Evolutionary conservation across 2,113 vertebrate genomes (phyloP), one percentile per base, ranked within the genome.

Genomic region (Hystrix brachyura): DNA sequence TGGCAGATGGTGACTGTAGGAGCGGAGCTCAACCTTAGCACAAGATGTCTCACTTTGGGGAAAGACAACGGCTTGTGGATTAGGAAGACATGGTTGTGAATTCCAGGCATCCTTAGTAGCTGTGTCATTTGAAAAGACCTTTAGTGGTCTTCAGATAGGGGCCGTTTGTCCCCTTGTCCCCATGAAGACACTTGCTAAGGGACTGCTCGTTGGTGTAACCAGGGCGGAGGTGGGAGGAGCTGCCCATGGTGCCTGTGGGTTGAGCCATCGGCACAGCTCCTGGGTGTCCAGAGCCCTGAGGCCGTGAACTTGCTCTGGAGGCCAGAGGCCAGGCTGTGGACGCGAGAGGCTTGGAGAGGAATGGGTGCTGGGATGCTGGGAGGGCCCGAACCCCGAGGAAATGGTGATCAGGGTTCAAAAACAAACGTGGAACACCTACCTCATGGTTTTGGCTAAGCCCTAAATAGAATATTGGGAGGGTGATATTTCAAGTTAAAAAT

Each of bases 391-490:
- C 65, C 74, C 14, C 10, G 32, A 46, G 65, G 57, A 79, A 80
- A 57, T n/a, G 19, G 11, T n/a, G n/a, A 10, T 85, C 25, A 67
- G 7, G 79, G 79, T 94, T 93, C 46, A 86, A 82, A 94, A 82
- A 17, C 65, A 88, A 85, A 86, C 4, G 9, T 60, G n/a, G 4
- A 69, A 59, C 27, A 55, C 14, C 29, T 21, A n/a, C 53, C 15
- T 46, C 81, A 8, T 32, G 3, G 10, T 57, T 46, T 32, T 53
- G 48, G 34, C 21, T 34, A 74, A 23, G 78, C 93, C 81, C 53
- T 69, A 96, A 86, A 87, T 67, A 74, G 19, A 82, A 78, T 83
- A 13, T 62, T 74, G 69, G 38, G 51, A 60, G 96, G 55, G 15
- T 59, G 32, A 55, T 71, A 84, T 32, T 83, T 38, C 79, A 86